Conservation (phyloP, 2,797 vertebrate genomes). For the Harpagifer antarcticus region DNA sequence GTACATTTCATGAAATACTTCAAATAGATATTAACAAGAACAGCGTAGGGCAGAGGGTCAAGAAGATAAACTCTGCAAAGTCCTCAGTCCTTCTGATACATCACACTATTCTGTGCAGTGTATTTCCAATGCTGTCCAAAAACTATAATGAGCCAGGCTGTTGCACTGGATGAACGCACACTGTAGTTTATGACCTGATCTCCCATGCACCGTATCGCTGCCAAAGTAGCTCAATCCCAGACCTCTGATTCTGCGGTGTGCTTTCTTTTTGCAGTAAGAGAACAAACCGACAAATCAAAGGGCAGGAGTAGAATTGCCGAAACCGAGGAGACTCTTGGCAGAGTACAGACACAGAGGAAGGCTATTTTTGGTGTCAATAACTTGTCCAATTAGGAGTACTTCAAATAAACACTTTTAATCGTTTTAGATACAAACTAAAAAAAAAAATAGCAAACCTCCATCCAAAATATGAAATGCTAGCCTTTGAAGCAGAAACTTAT, state of each 20-base stretch:
- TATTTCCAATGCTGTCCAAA: background rate
- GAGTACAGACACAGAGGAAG: background rate
- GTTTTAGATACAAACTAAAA: background rate
- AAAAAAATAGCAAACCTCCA: too few relatives aligned
- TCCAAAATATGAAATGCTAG: too few relatives aligned
- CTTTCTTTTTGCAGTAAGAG: background rate
- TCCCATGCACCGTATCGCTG: background rate
- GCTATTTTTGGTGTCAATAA: background rate
- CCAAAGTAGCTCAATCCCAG: background rate
- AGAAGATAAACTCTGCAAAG: constrained; percentile 24
- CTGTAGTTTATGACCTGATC: background rate
- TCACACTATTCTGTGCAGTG: background rate
- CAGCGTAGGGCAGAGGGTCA: constrained; percentile 13
- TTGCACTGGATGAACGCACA: background rate
- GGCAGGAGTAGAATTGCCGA: background rate
- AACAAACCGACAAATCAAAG: background rate
- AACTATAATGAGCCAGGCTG: background rate
- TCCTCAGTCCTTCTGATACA: background rate
- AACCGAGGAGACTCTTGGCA: background rate
- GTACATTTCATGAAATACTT: constrained; percentile 19
- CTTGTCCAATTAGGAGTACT: background rate
- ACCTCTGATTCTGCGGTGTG: background rate
- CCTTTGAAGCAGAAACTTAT: too few relatives aligned
- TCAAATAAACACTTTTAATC: background rate
- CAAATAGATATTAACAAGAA: constrained; percentile 12